phyloP scores from a whole-genome alignment of 2,797 vertebrate species.

The Pangasius sanitwongsei region DNA sequence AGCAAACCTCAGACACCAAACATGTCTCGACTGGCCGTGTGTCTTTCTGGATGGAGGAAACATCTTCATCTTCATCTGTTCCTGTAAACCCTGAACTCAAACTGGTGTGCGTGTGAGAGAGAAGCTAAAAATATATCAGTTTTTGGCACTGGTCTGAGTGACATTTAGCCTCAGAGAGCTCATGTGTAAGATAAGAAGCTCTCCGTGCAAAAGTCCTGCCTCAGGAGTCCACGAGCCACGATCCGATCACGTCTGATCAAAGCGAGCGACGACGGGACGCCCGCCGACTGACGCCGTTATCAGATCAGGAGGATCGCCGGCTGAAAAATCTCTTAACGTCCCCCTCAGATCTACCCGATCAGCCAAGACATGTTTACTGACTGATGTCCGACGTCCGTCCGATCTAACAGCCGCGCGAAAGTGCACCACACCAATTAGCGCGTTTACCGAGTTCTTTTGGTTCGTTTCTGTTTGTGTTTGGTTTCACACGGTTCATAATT shows the following conservation, averaged over 20 bases:
- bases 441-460: too few relatives aligned
- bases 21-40: neutral
- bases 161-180: conserved; percentile 26
- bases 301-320: neutral
- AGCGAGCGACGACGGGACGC: neutral
- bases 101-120: conserved; percentile 59
- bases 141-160: conserved; percentile 24
- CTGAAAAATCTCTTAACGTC: neutral
- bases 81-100: neutral
- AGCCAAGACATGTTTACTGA: neutral
- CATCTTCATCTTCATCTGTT: neutral
- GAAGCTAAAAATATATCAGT: conserved; percentile 6
- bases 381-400: neutral
- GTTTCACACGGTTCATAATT: too few relatives aligned
- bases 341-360: neutral
- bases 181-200: conserved; percentile 32
- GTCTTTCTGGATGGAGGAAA: neutral
- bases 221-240: neutral
- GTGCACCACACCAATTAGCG: neutral
- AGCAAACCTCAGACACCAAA: neutral
- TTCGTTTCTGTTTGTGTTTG: too few relatives aligned
- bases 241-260: neutral
- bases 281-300: neutral
- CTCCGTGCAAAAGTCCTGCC: neutral
- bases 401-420: neutral